Conservation (phyloP, 2,113 vertebrate genomes). For the Stigmatopora nigra region DNA sequence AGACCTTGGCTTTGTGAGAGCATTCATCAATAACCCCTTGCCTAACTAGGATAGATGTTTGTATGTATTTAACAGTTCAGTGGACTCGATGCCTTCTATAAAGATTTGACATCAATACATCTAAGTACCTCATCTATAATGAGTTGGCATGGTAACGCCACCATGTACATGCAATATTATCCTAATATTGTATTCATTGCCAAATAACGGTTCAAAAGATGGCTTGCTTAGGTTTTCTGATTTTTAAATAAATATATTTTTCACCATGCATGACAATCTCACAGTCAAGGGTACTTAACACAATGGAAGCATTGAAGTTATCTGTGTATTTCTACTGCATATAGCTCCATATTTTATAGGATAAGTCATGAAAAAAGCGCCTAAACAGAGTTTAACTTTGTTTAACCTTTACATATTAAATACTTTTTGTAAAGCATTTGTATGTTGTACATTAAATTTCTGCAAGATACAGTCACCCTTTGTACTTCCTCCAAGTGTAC, state of each 20-base stretch:
- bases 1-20: conserved; percentile 79
- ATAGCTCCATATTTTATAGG: background rate
- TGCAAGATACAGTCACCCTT: background rate
- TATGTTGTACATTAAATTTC: background rate
- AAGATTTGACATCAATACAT: background rate
- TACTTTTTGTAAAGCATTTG: background rate
- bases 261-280: background rate
- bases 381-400: no score
- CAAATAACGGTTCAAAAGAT: background rate
- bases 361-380: no score
- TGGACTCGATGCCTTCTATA: background rate
- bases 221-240: background rate
- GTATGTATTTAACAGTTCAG: conserved; percentile 2
- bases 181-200: background rate
- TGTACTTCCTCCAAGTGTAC: conserved; percentile 15
- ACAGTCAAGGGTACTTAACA: no score
- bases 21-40: conserved; percentile 76
- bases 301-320: no score
- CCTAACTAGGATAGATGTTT: conserved; percentile 30
- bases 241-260: background rate
- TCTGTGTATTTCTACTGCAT: background rate
- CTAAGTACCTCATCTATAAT: background rate
- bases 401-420: no score
- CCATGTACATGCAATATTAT: background rate
- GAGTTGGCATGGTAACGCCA: background rate